Percentiles rank a stretch among this genome's conserved stretches.
Evolutionary conservation across 64 coral and sea anemone species (phyloP).

Genomic region (Anthopleura sola): DNA sequence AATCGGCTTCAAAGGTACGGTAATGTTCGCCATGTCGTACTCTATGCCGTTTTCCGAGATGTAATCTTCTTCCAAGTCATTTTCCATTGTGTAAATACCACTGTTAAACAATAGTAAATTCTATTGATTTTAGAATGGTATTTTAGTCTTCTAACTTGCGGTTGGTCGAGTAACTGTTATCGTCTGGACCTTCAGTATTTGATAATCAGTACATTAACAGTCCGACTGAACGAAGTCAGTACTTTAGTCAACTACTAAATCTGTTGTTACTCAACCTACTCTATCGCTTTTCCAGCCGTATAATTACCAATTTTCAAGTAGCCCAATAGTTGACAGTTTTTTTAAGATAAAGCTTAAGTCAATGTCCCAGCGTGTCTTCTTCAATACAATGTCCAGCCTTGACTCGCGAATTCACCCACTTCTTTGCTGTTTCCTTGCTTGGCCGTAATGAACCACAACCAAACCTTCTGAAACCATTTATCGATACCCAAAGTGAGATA

Average conservation of each 20-base stretch:
- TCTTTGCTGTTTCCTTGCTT: background rate
- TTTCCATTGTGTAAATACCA: constrained; percentile 14
- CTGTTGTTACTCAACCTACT: background rate
- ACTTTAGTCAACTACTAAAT: background rate
- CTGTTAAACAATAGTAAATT: constrained; percentile 7
- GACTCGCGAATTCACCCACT: background rate
- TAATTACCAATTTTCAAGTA: background rate
- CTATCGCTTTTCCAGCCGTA: background rate
- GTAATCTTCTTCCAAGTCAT: constrained; percentile 2
- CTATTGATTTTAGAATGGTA: background rate
- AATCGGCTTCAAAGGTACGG: background rate
- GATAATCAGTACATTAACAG: background rate
- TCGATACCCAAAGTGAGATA: background rate
- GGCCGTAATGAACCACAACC: background rate
- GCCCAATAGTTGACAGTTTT: background rate
- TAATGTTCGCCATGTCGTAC: background rate
- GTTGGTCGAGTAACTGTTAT: background rate
- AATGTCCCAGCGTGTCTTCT: background rate
- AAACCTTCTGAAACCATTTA: background rate
- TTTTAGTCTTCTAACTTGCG: background rate
- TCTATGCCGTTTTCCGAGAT: background rate
- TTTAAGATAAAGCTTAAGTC: background rate
- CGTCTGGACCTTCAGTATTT: background rate
- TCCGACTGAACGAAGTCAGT: background rate
- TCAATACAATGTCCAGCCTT: background rate